Conservation (phyloP, 1,140 invertebrate genomes). For the Agrypnia vestita region DNA sequence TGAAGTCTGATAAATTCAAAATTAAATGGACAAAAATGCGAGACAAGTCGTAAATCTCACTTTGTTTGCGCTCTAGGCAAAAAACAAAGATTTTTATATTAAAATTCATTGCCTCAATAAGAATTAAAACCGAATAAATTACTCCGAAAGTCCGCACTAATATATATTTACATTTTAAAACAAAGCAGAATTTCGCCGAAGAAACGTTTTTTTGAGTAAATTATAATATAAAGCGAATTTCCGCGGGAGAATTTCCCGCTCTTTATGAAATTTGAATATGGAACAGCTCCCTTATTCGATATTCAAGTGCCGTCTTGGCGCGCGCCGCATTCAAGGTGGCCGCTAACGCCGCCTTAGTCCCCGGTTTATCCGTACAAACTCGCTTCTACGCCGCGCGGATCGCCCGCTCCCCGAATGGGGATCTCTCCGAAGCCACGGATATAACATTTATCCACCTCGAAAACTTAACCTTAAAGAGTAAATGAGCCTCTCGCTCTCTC, state of each 20-base stretch:
- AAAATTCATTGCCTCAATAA: slow-evolving; percentile 22
- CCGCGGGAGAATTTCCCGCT: slow-evolving; percentile 4
- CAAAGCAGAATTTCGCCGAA: neutral
- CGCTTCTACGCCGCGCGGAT: neutral
- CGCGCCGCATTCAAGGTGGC: neutral
- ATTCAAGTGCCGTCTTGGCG: slow-evolving; percentile 11
- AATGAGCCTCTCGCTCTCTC: neutral
- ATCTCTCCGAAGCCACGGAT: slow-evolving; percentile 10
- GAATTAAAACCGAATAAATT: slow-evolving; percentile 20
- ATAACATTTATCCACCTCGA: slow-evolving; percentile 1
- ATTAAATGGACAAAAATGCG: too few relatives aligned
- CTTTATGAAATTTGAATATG: slow-evolving; percentile 27
- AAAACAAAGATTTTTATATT: slow-evolving; percentile 15
- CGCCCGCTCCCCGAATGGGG: neutral
- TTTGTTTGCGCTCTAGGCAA: slow-evolving; percentile 1
- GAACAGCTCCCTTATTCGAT: slow-evolving; percentile 13
- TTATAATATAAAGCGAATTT: slow-evolving; percentile 25
- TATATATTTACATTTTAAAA: slow-evolving; percentile 17
- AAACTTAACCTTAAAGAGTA: slow-evolving; percentile 5
- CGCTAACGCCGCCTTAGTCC: neutral
- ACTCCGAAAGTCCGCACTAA: neutral
- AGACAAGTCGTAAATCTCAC: slow-evolving; percentile 1
- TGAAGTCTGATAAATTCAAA: too few relatives aligned
- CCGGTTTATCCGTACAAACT: neutral
- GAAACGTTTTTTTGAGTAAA: slow-evolving; percentile 2